Evolutionary conservation across 2,113 vertebrate species (phyloP), one percentile per base, ranked within the genome.

Genomic region (Phalacrocorax pelagicus): DNA sequence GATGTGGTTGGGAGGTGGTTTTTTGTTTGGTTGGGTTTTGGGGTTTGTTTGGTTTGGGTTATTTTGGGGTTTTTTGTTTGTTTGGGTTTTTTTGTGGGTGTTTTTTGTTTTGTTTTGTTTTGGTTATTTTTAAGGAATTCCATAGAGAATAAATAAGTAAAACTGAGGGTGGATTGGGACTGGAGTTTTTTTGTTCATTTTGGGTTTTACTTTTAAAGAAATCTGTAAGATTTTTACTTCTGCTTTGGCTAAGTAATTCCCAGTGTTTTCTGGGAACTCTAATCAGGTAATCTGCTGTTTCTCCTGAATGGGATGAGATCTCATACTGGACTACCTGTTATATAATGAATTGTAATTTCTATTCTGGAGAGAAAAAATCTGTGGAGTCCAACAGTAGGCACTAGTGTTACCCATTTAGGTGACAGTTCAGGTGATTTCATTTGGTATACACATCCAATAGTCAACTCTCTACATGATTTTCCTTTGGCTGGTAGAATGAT

Each of bases 161-260:
- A 77, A 78, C 3, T 10, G 2, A 2, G 3, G 17, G 2, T 9
- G 5, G 4, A 46, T 26, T 52, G 59, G n/a, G 21, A 27, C 6
- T 27, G 20, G 16, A 26, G 51, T 27, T 11, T 29, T 63, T 86
- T 22, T 22, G 11, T 47, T 81, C 3, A 12, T 11, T 86, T 46
- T 32, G 5, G 1, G 3, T 44, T 49, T 74, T 67, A 58, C 6
- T 93, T 49, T 55, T 10, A 63, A 77, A 83, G 10, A 83, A 62
- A 66, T 44, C 10, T 34, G 2, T 21, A 62, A 44, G 16, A 59
- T 30, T 81, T 71, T 16, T 3, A 34, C 65, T 78, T 62, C 26
- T 8, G 9, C 5, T 82, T 88, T 5, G 2, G 5, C 22, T 75
- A 32, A 79, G 24, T 21, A 57, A 83, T 66, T 88, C 15, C 11